These are phyloP conservation scores for Nesogale talazaci DNA, from an alignment of 2,113 vertebrate species.

Conservation along the genomic window DNA sequence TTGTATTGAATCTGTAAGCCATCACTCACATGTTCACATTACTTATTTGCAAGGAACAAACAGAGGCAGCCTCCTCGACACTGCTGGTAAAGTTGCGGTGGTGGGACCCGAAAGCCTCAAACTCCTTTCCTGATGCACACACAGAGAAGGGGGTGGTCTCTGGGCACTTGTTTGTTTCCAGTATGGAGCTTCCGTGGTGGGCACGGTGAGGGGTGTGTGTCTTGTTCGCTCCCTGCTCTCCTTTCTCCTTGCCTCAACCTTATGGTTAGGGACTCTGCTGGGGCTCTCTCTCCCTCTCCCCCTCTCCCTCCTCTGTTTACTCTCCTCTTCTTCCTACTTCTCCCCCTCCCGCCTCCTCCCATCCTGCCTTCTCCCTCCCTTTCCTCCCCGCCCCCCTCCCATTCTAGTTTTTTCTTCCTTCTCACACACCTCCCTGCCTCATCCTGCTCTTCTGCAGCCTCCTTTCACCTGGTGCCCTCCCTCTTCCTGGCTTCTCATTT, in stretches of 20 bases:
- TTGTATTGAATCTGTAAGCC: slow-evolving; percentile 28
- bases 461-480: neutral
- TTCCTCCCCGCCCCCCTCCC: neutral
- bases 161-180: neutral
- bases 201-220: too few species aligned
- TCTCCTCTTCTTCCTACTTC: neutral
- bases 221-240: neutral
- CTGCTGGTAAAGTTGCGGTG: neutral
- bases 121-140: neutral
- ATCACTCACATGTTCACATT: neutral
- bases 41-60: neutral
- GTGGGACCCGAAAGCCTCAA: neutral
- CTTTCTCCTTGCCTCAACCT: neutral
- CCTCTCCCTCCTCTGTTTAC: neutral
- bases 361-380: neutral
- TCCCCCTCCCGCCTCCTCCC: too few species aligned
- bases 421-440: too few species aligned
- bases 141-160: neutral
- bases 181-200: fast-evolving
- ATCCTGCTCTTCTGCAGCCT: neutral
- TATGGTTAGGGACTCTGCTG: neutral
- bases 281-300: too few species aligned
- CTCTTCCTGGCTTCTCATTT: neutral
- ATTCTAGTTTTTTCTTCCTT: fast-evolving
- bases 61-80: fast-evolving